Percentiles rank a stretch among this genome's conserved stretches.
phyloP scores from a whole-genome alignment of 2,797 vertebrate genomes.

The Mormyrus hasselquistii region DNA sequence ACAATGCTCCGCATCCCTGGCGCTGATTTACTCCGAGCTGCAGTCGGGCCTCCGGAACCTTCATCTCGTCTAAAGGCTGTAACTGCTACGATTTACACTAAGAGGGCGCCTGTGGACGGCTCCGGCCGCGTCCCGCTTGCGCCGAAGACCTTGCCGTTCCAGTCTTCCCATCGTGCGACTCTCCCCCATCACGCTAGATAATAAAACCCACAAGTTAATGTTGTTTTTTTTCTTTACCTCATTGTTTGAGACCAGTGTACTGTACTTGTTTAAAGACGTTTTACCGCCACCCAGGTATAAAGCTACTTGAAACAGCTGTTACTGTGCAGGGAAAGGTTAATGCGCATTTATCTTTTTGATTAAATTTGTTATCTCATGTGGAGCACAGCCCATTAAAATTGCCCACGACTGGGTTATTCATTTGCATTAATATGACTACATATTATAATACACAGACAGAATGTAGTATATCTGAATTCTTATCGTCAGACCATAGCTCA shows the following conservation, averaged over 20 bases:
- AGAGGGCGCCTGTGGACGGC: background rate
- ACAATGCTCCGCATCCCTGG: background rate
- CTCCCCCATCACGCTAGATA: background rate
- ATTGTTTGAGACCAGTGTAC: background rate
- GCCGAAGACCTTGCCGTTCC: background rate
- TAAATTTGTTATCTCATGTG: slow-evolving; percentile 3
- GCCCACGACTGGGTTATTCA: background rate
- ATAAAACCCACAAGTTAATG: background rate
- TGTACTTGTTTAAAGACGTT: background rate
- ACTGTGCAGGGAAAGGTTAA: background rate
- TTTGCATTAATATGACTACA: slow-evolving; percentile 2
- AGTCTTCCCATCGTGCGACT: background rate
- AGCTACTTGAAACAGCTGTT: background rate
- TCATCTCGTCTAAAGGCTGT: background rate
- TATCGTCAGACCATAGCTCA: background rate
- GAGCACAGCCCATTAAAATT: background rate
- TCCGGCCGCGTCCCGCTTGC: background rate
- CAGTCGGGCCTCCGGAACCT: background rate
- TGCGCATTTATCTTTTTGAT: background rate
- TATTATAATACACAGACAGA: background rate
- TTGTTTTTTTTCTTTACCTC: background rate
- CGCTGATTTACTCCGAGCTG: background rate
- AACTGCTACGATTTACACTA: background rate
- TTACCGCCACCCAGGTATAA: background rate
- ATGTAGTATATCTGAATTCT: background rate